Base-by-base conservation (phyloP, 2,113 vertebrate species). In the Neoarius graeffei region DNA sequence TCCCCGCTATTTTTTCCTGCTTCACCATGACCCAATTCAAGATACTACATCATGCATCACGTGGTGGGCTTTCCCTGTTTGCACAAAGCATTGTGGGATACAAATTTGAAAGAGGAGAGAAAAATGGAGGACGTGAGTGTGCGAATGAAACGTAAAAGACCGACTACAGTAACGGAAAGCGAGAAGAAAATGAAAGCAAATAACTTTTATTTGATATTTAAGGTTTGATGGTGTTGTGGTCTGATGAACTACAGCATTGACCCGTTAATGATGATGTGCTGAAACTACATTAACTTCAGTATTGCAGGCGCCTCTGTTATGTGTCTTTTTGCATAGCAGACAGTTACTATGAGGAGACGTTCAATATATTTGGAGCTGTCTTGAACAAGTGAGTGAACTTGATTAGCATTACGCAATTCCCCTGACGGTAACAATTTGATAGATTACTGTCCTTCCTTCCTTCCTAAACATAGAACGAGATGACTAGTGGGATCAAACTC, bases 401-500 rank as follows among this genome's bases (percentile, higher is more conserved):
- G 8, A 64, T 74, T 74, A 48, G 71, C 7, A 52, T 64, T 79
- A 79, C 2, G 42, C n/a, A 62, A 50, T 85, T 59, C 15, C 66
- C 25, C 71, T 85, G 69, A 52, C 15, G 13, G 30, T 52, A 86
- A 64, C 57, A 35, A 66, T 59, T 48, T 52, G 25, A 86, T 77
- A 64, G 35, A 86, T 79, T 59, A 64, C 73, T 66, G 59, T 86
- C 35, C 50, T 25, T 19, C 14, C 35, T 27, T 25, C 23, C 35
- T 27, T 25, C 23, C n/a, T 71, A 71, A 80, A 81, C 10, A 30
- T 10, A 19, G 62, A 85, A 59, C 20, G 23, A 60, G 67, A 66
- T n/a, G 27, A 52, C 66, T 64, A 30, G 56, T 74, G 66, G 56
- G 69, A 20, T 11, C 19, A 48, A 87, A 89, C 25, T 84, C 19